Conservation (phyloP, 1,140 invertebrate species). For the Holcopasites calliopsidis region DNA sequence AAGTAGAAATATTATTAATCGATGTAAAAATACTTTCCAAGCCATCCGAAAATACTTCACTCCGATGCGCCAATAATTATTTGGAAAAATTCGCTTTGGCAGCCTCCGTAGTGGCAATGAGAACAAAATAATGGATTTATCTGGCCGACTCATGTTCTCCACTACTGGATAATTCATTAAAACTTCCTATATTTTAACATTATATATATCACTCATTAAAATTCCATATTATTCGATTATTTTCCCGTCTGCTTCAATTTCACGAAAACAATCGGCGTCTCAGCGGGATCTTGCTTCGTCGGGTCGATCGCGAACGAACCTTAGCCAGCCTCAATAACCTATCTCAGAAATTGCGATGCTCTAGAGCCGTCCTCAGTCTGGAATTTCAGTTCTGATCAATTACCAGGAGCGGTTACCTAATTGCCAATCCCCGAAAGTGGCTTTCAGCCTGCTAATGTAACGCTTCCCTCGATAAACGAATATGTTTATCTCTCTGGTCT, state of each 20-base stretch:
- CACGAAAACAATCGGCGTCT: not conserved
- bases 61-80: no score
- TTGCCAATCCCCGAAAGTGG: constrained; percentile 37
- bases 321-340: constrained; percentile 2
- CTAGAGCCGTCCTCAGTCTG: constrained; percentile 28
- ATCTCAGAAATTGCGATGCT: not conserved
- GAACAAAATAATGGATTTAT: no score
- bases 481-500: not conserved
- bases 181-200: no score
- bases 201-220: no score
- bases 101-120: no score
- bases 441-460: constrained; percentile 24
- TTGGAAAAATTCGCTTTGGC: no score
- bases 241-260: not conserved
- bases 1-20: no score
- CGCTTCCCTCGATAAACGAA: constrained; percentile 21
- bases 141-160: no score
- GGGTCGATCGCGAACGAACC: constrained; percentile 17
- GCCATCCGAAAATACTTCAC: no score
- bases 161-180: no score
- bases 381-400: constrained; percentile 43
- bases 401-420: constrained; percentile 22
- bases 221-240: not conserved
- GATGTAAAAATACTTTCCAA: no score
- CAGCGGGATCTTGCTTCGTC: constrained; percentile 5